phyloP scores from a whole-genome alignment of 2,797 vertebrate genomes.

The Malurus splendens region DNA sequence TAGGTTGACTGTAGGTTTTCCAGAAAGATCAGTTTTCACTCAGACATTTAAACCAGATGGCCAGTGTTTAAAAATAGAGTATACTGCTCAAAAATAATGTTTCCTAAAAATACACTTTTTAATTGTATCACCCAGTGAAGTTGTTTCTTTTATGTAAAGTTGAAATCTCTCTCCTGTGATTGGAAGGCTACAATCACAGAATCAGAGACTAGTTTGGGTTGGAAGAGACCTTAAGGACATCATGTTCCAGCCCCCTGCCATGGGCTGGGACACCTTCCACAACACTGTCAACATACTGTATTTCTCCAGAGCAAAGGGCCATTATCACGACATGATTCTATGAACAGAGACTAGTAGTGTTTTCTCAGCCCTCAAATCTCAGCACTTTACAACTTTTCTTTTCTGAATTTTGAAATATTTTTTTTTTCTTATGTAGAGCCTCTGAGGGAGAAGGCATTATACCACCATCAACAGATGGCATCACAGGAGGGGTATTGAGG shows the following conservation, averaged over 20 bases:
- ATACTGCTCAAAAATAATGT: neutral
- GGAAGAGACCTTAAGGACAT: no score
- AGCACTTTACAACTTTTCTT: neutral
- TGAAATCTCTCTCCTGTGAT: neutral
- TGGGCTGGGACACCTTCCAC: no score
- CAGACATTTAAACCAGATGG: neutral
- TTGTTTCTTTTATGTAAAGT: neutral
- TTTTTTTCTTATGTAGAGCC: neutral
- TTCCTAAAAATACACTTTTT: neutral
- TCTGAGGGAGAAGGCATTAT: neutral
- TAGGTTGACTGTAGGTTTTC: neutral
- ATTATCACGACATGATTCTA: no score
- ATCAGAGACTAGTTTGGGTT: no score
- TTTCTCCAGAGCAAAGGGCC: neutral
- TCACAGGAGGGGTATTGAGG: accelerated
- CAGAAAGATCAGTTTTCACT: neutral
- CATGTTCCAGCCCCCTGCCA: no score
- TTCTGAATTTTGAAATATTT: neutral
- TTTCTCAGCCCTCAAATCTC: neutral
- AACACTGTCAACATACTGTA: neutral
- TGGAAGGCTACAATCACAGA: neutral
- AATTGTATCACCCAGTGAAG: neutral
- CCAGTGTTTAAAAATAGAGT: neutral
- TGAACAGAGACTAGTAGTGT: no score
- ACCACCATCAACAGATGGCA: neutral